These are phyloP conservation scores for Pseudoatta argentina DNA, from an alignment of 1,140 invertebrate species.

Conservation along the genomic window DNA sequence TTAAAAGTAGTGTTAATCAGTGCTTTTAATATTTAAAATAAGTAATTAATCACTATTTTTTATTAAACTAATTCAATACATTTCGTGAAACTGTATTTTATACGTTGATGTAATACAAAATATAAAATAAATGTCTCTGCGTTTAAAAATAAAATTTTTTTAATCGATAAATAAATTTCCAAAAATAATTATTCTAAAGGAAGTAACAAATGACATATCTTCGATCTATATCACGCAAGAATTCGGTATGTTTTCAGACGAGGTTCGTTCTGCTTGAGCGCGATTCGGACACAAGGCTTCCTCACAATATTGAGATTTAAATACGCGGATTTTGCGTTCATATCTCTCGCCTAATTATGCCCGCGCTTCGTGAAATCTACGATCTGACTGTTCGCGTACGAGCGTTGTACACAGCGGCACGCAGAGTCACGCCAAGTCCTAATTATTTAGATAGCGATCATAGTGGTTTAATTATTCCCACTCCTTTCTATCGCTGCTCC, in stretches of 20 bases:
- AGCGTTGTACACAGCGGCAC: constrained; percentile 64
- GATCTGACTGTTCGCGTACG: constrained; percentile 77
- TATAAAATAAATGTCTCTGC: too few relatives aligned
- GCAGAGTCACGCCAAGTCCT: constrained; percentile 78
- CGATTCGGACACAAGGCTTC: constrained; percentile 80
- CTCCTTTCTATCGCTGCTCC: constrained; percentile 64
- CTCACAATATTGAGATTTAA: constrained; percentile 77
- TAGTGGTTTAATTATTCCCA: constrained; percentile 74
- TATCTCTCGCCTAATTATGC: constrained; percentile 83
- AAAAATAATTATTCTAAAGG: neutral
- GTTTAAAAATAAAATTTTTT: too few relatives aligned
- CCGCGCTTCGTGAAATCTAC: constrained; percentile 77
- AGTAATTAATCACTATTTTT: too few relatives aligned
- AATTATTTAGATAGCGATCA: constrained; percentile 78
- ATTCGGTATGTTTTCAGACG: neutral
- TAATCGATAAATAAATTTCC: too few relatives aligned
- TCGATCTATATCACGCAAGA: neutral
- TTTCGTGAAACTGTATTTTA: too few relatives aligned
- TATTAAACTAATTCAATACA: too few relatives aligned
- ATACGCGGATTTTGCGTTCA: constrained; percentile 80
- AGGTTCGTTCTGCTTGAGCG: constrained; percentile 56
- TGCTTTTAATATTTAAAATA: too few relatives aligned
- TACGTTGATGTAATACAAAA: too few relatives aligned
- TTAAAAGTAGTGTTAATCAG: too few relatives aligned
- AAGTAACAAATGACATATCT: neutral